A percentile compares a stretch with the other conserved stretches of the same genome.
These are phyloP conservation scores for Nomada ruficornis DNA, from an alignment of 2,888 invertebrate species.

Conservation along the genomic window DNA sequence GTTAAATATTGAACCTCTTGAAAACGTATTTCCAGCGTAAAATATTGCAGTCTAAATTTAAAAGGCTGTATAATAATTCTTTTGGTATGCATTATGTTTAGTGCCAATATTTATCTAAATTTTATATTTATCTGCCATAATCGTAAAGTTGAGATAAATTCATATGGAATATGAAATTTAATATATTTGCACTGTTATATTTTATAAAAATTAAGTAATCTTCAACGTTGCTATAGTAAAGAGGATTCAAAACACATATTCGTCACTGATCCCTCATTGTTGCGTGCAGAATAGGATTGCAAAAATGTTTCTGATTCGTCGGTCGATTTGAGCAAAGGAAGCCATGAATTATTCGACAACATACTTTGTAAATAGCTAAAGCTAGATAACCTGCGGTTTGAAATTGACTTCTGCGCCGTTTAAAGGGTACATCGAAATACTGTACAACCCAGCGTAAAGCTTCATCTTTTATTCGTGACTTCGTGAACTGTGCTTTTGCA, in stretches of 20 bases:
- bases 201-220: not conserved
- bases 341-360: conserved; percentile 45
- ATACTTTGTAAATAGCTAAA: conserved; percentile 17
- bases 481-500: not conserved
- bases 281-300: not conserved
- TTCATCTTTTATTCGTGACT: conserved; percentile 47
- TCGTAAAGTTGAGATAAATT: not conserved
- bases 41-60: no score
- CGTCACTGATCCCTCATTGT: not conserved
- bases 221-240: not conserved
- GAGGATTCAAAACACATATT: not conserved
- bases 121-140: not conserved
- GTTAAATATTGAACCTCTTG: no score
- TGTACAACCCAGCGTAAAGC: not conserved
- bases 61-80: no score
- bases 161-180: not conserved
- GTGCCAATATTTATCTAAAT: no score
- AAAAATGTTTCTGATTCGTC: conserved; percentile 25
- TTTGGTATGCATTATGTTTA: no score
- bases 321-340: conserved; percentile 21
- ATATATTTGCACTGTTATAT: not conserved
- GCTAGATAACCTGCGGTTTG: conserved; percentile 7
- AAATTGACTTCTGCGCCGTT: conserved; percentile 34
- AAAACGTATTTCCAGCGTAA: no score
- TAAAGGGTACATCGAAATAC: conserved; percentile 27